Base-by-base conservation (phyloP, 2,888 invertebrate genomes). In the Apocheima hispidaria region DNA sequence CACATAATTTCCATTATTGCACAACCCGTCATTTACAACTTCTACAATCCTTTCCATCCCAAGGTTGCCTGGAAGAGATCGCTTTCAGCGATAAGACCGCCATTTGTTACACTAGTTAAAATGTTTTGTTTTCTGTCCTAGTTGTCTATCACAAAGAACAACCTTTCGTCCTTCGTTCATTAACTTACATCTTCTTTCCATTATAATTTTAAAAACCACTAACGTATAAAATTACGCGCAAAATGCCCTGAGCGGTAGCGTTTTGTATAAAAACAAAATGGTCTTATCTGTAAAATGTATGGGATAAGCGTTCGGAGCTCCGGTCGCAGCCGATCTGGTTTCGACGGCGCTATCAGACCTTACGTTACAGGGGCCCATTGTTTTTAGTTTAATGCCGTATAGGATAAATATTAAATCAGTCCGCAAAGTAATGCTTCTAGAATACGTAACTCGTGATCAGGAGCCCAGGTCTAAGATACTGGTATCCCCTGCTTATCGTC, bases 201-300 rank as follows among this genome's bases (percentile, higher is more conserved):
- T 26, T 38, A 21, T 28, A 40, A 41, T 10, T 14, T 48, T 48
- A 38, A 18, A 56, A 56, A 20, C 20, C 20, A 10, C 21, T 30
- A 49, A 41, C 40, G 48, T 56, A 56, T 56, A 21, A 41, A 49
- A 33, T 56, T 41, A 56, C 56, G 48, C 33, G 38, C 38, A 48
- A 35, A 28, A 14, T 9, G 40, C 56, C 56, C 26, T 30, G 28
- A 56, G 56, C 48, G 33, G 48, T 49, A 49, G 56, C 56, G 23
- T 40, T 28, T 33, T 30, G 48, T 38, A 38, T 54, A 55, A 55
- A 46, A 56, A 56, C 56, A 56, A 56, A 49, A 56, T 21, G 40
- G 30, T 4, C 23, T 56, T 56, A 49, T 56, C 56, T 48, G 18
- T 41, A 21, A 48, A 38, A 56, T 56, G 30, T 56, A 49, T 49